A percentile compares a stretch with the other conserved stretches of the same genome.
These are phyloP conservation scores for Eucidaris tribuloides DNA, from an alignment of 35 echinoderm and acorn worm genomes.

Conservation along the genomic window DNA sequence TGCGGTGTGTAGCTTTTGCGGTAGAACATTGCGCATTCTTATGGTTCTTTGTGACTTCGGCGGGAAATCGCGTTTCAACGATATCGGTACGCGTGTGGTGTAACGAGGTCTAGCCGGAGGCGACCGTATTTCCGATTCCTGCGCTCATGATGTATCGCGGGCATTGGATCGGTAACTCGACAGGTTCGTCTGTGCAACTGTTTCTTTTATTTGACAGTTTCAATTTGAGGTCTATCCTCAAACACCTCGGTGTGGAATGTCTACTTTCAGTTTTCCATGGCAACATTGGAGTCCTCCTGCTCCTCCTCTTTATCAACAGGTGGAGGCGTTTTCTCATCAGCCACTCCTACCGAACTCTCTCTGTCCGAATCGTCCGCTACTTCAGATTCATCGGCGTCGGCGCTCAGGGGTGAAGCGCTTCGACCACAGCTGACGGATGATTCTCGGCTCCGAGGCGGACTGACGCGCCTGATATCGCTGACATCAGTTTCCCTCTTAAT, in stretches of 20 bases:
- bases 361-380: slow-evolving; percentile 9
- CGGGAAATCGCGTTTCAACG: not conserved
- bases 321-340: too few species aligned
- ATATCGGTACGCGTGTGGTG: not conserved
- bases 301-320: too few species aligned
- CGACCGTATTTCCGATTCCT: not conserved
- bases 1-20: too few species aligned
- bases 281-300: too few species aligned
- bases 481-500: not conserved
- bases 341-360: not conserved
- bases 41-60: not conserved
- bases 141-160: too few species aligned
- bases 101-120: not conserved
- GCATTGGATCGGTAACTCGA: too few species aligned
- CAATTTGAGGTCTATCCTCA: too few species aligned
- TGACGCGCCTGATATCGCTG: not conserved
- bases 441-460: slow-evolving; percentile 5
- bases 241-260: too few species aligned
- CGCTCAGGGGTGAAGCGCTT: slow-evolving; percentile 3
- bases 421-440: not conserved
- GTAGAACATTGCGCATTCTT: slow-evolving; percentile 15
- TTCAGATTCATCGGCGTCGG: slow-evolving; percentile 8
- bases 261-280: too few species aligned
- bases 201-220: too few species aligned
- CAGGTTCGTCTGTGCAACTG: too few species aligned